phyloP scores from a whole-genome alignment of 2,113 vertebrate species.

The Lagopus leucura region DNA sequence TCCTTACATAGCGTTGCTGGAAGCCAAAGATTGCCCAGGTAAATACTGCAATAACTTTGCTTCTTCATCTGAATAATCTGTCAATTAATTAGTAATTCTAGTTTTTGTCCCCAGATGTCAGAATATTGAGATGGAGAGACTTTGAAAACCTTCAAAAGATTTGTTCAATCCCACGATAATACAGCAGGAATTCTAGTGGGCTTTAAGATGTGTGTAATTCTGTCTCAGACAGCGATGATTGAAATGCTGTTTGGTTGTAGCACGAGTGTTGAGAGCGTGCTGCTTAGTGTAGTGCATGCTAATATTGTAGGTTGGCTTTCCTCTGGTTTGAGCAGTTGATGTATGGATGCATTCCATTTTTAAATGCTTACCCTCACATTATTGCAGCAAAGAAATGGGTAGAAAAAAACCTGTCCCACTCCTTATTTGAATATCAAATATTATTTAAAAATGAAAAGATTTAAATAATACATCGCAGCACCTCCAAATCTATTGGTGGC shows the following conservation, averaged over 20 bases:
- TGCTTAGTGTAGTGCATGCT: background rate
- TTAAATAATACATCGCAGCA: background rate
- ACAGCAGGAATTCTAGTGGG: background rate
- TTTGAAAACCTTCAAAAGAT: background rate
- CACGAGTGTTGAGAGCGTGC: background rate
- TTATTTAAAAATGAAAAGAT: background rate
- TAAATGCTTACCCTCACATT: background rate
- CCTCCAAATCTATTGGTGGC: background rate
- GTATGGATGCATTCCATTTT: background rate
- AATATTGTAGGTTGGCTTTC: background rate
- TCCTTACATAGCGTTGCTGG: constrained; percentile 86
- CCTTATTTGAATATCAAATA: background rate
- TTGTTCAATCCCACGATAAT: background rate
- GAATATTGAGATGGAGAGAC: background rate
- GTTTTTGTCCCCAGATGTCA: background rate
- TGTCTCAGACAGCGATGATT: background rate
- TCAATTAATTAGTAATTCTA: background rate
- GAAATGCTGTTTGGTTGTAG: background rate
- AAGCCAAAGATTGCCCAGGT: constrained; percentile 92
- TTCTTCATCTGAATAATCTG: background rate
- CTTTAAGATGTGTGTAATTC: background rate
- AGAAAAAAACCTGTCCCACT: background rate
- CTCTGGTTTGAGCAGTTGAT: background rate
- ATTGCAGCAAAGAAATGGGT: background rate
- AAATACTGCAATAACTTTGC: background rate